Conservation (phyloP, 2,888 invertebrate genomes). For the Ganaspis brasiliensis region DNA sequence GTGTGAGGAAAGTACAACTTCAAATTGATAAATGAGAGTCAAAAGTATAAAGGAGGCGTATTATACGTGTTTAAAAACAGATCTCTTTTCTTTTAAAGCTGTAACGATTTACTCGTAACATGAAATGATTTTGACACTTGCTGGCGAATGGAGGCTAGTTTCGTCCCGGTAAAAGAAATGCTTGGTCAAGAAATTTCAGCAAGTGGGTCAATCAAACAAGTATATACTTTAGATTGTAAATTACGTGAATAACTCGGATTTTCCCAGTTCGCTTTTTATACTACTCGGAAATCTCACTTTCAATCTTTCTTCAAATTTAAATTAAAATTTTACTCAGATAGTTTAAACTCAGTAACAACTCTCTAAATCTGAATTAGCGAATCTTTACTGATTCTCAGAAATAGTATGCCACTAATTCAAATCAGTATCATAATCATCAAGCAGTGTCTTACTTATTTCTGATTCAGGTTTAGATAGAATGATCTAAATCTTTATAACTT, state of each 20-base stretch:
- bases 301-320: background rate
- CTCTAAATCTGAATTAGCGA: too few species aligned
- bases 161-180: slow-evolving; percentile 45
- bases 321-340: background rate
- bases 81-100: background rate
- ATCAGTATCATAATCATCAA: too few species aligned
- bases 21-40: background rate
- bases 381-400: too few species aligned
- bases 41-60: background rate
- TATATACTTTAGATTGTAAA: background rate
- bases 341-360: too few species aligned
- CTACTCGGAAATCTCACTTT: background rate
- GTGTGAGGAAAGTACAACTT: background rate
- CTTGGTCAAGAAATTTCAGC: slow-evolving; percentile 53
- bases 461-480: too few species aligned
- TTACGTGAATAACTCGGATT: background rate
- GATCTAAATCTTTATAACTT: too few species aligned
- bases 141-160: background rate
- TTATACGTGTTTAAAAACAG: background rate
- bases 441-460: too few species aligned
- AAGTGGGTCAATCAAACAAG: slow-evolving; percentile 57
- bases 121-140: background rate
- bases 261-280: background rate
- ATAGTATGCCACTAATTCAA: too few species aligned
- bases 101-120: background rate